Evolutionary conservation across 64 coral and sea anemone species (phyloP).

Genomic region (Pachyseris speciosa): DNA sequence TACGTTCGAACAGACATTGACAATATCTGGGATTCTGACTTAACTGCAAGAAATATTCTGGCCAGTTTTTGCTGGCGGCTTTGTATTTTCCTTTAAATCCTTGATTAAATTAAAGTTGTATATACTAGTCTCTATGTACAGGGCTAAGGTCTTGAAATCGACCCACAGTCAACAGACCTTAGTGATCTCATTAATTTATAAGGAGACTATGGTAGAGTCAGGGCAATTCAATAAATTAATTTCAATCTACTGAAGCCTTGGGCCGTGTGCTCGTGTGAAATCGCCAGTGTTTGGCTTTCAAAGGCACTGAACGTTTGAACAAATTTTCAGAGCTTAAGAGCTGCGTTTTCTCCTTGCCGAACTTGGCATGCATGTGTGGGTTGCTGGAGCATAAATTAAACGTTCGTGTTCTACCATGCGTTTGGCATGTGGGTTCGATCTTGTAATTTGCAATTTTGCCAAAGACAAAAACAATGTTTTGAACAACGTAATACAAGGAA

Average conservation of each 20-base stretch:
- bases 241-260: conserved; percentile 5
- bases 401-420: conserved; percentile 10
- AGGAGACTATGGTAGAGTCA: conserved; percentile 15
- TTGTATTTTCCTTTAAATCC: not conserved
- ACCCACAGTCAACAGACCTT: conserved; percentile 2
- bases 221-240: conserved; percentile 43
- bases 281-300: not conserved
- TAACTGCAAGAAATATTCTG: not conserved
- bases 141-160: not conserved
- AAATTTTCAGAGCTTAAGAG: not conserved
- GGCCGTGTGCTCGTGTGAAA: not conserved
- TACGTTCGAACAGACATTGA: not conserved
- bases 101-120: conserved; percentile 2
- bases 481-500: not conserved
- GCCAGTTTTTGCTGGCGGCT: not conserved
- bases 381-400: conserved; percentile 42
- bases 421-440: conserved; percentile 46
- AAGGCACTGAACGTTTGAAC: not conserved
- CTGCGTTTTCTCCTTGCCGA: not conserved
- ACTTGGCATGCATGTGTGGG: conserved; percentile 21
- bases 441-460: conserved; percentile 38
- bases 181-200: conserved; percentile 49
- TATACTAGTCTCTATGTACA: conserved; percentile 27
- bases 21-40: not conserved
- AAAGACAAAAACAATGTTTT: not conserved